Evolutionary conservation across 2,113 vertebrate genomes (phyloP).

Genomic region (Barnardius zonarius): DNA sequence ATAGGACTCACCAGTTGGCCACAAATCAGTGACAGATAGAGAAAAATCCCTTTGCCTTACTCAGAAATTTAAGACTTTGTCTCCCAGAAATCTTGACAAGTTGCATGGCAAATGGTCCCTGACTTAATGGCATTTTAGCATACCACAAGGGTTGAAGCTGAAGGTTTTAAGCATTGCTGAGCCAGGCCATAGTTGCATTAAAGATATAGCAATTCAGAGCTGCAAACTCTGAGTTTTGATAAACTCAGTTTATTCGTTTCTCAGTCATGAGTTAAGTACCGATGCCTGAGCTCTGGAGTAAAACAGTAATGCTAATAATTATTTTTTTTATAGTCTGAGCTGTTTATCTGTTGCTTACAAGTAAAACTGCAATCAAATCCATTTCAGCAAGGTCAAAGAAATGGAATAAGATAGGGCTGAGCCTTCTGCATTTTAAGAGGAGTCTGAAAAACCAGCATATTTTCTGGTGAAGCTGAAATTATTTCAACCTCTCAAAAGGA

Average conservation of each 20-base stretch:
- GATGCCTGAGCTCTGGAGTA: not conserved
- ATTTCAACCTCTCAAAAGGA: not conserved
- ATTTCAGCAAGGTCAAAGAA: not conserved
- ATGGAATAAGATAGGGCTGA: not conserved
- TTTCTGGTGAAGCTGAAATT: not conserved
- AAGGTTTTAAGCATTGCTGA: constrained; percentile 14
- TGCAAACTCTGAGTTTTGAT: not conserved
- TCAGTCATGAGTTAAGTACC: not conserved
- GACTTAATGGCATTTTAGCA: not conserved
- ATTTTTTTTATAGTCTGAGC: not conserved
- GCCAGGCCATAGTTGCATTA: not conserved
- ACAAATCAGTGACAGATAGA: not conserved
- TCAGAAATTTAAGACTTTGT: constrained; percentile 12
- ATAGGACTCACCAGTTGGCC: not conserved
- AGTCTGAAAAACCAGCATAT: not conserved
- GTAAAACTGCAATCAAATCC: not conserved
- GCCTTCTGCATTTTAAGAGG: not conserved
- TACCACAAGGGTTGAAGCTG: not conserved
- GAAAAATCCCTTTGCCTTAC: not conserved
- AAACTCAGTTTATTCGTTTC: not conserved
- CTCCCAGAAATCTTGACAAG: not conserved
- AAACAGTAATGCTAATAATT: constrained; percentile 1
- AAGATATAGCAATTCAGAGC: not conserved
- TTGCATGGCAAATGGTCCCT: not conserved
- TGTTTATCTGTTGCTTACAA: not conserved